Conservation (phyloP, 2,113 vertebrate genomes). For the Pluvialis apricaria region DNA sequence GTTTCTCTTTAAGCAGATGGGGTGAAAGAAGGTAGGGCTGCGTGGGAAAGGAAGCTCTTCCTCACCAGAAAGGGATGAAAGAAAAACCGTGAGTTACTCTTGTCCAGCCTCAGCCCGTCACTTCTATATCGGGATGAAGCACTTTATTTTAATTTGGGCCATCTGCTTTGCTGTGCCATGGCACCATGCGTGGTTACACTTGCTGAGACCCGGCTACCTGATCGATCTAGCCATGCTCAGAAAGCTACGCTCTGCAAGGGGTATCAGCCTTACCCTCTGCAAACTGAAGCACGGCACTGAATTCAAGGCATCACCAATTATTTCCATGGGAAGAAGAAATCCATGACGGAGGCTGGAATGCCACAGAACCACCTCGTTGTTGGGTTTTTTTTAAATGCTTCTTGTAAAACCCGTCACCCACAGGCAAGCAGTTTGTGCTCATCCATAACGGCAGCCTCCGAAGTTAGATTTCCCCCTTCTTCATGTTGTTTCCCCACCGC, state of each 20-base stretch:
- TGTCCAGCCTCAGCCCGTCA: not conserved
- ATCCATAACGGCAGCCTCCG: not conserved
- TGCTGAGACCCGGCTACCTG: not conserved
- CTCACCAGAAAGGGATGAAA: not conserved
- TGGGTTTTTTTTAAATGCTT: not conserved
- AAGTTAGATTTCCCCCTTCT: not conserved
- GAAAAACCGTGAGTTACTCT: not conserved
- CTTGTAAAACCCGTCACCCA: not conserved
- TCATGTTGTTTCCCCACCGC: rapidly evolving
- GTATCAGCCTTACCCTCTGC: not conserved
- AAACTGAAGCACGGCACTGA: not conserved
- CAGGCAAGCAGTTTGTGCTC: not conserved
- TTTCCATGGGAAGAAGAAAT: not conserved
- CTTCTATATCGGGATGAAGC: not conserved
- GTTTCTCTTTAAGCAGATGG: not conserved
- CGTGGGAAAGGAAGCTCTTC: not conserved
- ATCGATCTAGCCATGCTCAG: not conserved
- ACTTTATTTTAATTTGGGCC: not conserved
- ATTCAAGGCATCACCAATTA: not conserved
- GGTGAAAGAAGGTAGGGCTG: not conserved
- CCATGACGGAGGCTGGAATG: not conserved
- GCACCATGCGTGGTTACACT: not conserved
- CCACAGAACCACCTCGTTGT: not conserved
- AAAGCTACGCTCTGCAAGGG: not conserved
- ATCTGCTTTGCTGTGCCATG: not conserved